Base-by-base conservation (phyloP, 2,797 vertebrate species). In the Phrynocephalus guinanensis region DNA sequence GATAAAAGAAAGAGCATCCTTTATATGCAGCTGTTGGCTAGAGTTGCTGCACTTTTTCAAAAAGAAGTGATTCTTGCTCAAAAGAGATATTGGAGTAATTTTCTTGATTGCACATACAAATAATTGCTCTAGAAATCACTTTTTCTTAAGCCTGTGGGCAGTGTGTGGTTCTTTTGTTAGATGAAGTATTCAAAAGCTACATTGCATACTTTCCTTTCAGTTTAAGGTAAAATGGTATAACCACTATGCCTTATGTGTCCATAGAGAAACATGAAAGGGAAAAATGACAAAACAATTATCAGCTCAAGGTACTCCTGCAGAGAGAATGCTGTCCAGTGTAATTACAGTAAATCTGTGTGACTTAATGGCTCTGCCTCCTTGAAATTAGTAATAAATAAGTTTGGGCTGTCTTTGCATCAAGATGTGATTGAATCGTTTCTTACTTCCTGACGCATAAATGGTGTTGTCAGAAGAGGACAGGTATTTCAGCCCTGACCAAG, bases 31-130 rank as follows among this genome's bases (percentile, higher is more conserved):
- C 2, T 63, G 78, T 88, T 78, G 24, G 22, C 28, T 13, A 81
- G 9, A 73, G 13, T 78, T 86, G 56, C 88, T 48, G 11, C 76
- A 18, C 16, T 83, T 87, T 92, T 88, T 91, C 88, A 63, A 87
- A 15, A 89, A 28, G 26, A 22, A 18, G 16, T 48, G 33, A 8
- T 30, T 79, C 44, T 30, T n/a, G 11, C 28, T 38, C 38, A 18
- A 20, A 67, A 28, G 28, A 56, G 30, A 30, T 56, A 28, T 24
- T 20, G 20, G 67, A 63, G 60, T 63, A 5, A 20, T 63, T 63
- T 28, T 78, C 26, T 7, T 71, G 18, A 63, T 68, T 38, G 22
- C 78, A 48, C 70, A 24, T 15, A 60, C 20, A 71, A 83, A 83
- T 56, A 26, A 26, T 22, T 0, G 18, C 7, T 89, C 81, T 87